These are phyloP conservation scores for Blera fallax DNA, from an alignment of 2,888 invertebrate species.

Conservation along the genomic window DNA sequence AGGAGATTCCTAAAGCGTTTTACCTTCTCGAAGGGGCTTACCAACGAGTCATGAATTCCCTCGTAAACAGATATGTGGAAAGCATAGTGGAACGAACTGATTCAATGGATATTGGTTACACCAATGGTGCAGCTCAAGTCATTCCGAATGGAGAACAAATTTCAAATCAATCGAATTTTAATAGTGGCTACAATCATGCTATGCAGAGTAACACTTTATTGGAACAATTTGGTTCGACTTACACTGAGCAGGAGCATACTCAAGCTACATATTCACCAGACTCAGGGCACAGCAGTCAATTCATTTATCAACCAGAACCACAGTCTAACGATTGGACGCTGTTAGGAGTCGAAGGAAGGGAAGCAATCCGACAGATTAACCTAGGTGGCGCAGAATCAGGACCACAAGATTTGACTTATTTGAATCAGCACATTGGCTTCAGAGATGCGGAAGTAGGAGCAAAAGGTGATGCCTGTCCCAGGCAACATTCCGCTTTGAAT, in stretches of 20 bases:
- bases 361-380: neutral
- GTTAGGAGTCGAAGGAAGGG: neutral
- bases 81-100: constrained; percentile 10
- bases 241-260: neutral
- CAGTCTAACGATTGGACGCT: neutral
- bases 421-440: neutral
- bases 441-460: too few relatives aligned
- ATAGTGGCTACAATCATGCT: neutral
- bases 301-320: neutral
- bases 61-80: neutral
- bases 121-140: neutral
- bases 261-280: constrained; percentile 14
- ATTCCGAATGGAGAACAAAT: neutral
- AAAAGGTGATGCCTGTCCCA: too few relatives aligned
- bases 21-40: neutral
- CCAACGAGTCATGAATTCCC: neutral
- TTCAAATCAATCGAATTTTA: too few relatives aligned
- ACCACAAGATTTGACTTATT: neutral
- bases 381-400: neutral
- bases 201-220: neutral
- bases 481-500: too few relatives aligned
- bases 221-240: neutral
- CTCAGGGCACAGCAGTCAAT: constrained; percentile 5
- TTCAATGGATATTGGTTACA: too few relatives aligned
- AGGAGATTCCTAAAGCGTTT: neutral